Base-by-base conservation (phyloP, 1,140 invertebrate genomes). In the Tetranychus urticae region DNA sequence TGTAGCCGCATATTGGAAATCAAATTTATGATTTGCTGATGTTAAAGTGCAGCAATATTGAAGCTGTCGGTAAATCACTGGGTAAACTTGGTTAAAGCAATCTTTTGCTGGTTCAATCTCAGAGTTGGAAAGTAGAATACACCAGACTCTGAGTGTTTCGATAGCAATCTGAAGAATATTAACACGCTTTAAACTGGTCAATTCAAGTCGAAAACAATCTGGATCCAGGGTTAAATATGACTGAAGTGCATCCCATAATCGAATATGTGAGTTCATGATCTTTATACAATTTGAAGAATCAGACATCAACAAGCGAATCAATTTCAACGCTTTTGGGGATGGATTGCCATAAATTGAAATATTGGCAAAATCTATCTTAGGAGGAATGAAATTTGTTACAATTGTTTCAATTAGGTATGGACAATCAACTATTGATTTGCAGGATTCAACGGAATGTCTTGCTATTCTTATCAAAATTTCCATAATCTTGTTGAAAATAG, bases 401-500 rank as follows among this genome's bases (percentile, higher is more conserved):
- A 65, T n/a, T 13, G 37, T 23, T 35, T 64, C 37, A 5, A 63
- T 58, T 14, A 65, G 46, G 48, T 61, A 34, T 1, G 59, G 58
- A 52, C 46, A 50, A 8, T 61, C 14, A 48, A 61, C 46, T 8
- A 65, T 56, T 35, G 10, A 14, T 13, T 64, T 37, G 2, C 50
- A 42, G 5, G 59, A 31, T 39, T 59, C 50, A 6, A 7, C 3
- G 14, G 64, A 65, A 34, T 65, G 64, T 37, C 64, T 42, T 6
- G 56, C 54, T 12, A 65, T 59, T 37, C 64, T 52, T 39, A 65
- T 65, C 33, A 65, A 54, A 14, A 65, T 64, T n/a, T 65, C 64
- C 8, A 65, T 58, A 33, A 65, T 54, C 23, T 61, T 37, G 23
- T 58, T 52, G 5, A 52, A 6, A 7, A 52, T 12, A 8, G 35